Evolutionary conservation across 2,888 invertebrate genomes (phyloP), one percentile per base, ranked within the genome.

Genomic region (Bugula neritina): DNA sequence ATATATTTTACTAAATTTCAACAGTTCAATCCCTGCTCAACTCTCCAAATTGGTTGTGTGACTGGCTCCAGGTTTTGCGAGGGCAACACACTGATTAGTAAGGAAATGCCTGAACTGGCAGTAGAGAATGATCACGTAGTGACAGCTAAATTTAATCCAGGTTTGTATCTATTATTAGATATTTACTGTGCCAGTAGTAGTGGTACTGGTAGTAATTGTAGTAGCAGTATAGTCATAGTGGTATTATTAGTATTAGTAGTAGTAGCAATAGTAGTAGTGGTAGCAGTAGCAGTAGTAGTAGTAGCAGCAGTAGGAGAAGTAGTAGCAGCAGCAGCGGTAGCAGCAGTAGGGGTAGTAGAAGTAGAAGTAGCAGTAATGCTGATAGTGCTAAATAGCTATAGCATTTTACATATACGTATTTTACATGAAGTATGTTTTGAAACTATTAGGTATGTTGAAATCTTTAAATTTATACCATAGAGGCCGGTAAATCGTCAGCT

Each of bases 271-370:
- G 43, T 43, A 43, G 43, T 43, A 43, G 43, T 43, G 17, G 43
- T 17, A 43, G 43, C 43, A 43, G 43, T 43, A 43, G 43, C 17
- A 43, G 43, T 17, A 23, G 34, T 34, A 10, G 27, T 25, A 13
- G 31, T 54, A 23, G 58, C 35, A 57, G 71, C 17, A 57, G 71
- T 57, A 21, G 71, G 27, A 43, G 43, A 10, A 43, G 43, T 43
- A 21, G 71, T 17, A 29, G 71, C 2, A 29, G 71, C 10, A n/a
- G 71, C 43, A n/a, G 52, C 54, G 71, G 71, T 23, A 21, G 71
- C 21, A 29, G 25, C 5, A 34, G 29, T 69, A 29, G 25, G 25
- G 2, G 5, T 31, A 31, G 29, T n/a, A 27, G 58, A 25, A 17
- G 58, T 10, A n/a, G n/a, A n/a, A n/a, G n/a, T n/a, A n/a, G n/a